phyloP scores from a whole-genome alignment of 1,140 invertebrate genomes.

The Nomia melanderi region DNA sequence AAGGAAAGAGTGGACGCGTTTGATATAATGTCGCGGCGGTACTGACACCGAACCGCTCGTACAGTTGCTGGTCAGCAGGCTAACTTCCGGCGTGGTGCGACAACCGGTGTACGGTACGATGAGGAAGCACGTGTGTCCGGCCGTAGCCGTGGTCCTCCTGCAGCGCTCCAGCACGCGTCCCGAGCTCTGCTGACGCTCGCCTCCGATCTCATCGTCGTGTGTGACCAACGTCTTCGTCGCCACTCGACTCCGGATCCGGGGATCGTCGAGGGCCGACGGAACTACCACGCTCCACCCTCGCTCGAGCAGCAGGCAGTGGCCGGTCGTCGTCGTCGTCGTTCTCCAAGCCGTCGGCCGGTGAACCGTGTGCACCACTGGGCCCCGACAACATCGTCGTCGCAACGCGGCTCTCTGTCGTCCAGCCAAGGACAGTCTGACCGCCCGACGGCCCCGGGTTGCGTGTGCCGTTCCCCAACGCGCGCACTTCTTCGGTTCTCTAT shows the following conservation, averaged over 20 bases:
- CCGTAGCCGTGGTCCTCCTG: constrained; percentile 41
- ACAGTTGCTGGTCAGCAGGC: constrained; percentile 3
- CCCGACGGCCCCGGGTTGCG: constrained; percentile 35
- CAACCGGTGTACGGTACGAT: constrained; percentile 51
- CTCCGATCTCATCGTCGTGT: constrained; percentile 21
- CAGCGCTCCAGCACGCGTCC: constrained; percentile 14
- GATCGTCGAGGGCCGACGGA: constrained; percentile 35
- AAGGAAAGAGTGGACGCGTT: not conserved
- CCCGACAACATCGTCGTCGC: not conserved
- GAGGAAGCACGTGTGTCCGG: constrained; percentile 53
- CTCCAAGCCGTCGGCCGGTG: not conserved
- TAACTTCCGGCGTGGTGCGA: constrained; percentile 45
- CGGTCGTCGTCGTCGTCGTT: not conserved
- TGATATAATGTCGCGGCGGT: constrained; percentile 34
- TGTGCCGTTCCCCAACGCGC: too few species aligned
- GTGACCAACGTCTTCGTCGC: constrained; percentile 33
- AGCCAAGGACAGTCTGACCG: not conserved
- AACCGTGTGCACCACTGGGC: not conserved
- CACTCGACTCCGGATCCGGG: constrained; percentile 32
- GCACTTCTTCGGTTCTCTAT: not conserved
- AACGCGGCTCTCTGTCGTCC: not conserved
- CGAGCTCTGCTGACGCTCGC: constrained; percentile 53
- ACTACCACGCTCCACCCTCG: too few species aligned
- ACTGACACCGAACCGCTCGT: constrained; percentile 40
- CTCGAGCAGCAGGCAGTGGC: too few species aligned